A percentile compares a stretch with the other conserved stretches of the same genome.
Conservation (phyloP, 1,140 invertebrate genomes). For the Acyrthosiphon pisum region DNA sequence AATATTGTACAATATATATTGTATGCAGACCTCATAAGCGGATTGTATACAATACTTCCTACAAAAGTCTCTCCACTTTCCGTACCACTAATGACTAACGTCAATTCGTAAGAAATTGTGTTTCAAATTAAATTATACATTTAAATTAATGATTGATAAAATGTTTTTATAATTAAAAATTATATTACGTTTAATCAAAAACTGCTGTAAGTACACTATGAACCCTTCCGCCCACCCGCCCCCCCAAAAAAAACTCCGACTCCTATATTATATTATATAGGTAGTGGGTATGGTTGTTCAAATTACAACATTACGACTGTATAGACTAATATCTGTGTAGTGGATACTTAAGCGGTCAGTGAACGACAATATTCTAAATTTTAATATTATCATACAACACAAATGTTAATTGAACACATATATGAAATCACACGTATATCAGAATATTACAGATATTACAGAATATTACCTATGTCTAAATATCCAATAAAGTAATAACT, state of each 20-base stretch:
- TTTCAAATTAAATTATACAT: neutral
- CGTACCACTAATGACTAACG: too few species aligned
- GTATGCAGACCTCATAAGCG: too few species aligned
- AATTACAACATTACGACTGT: neutral
- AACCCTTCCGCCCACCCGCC: too few species aligned
- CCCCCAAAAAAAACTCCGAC: too few species aligned
- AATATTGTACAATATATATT: neutral
- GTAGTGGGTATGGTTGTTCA: neutral
- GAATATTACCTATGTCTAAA: neutral
- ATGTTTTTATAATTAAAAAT: neutral
- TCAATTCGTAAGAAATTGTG: neutral
- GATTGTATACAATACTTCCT: neutral
- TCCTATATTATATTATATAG: neutral
- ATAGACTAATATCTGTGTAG: neutral
- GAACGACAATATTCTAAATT: neutral
- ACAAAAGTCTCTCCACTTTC: neutral
- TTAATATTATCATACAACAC: neutral
- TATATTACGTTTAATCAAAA: neutral
- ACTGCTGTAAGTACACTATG: neutral
- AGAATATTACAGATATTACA: too few species aligned
- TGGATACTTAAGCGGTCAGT: neutral
- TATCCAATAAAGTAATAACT: neutral
- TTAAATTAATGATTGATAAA: neutral
- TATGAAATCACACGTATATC: neutral
- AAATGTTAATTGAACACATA: neutral